A percentile compares a stretch with the other conserved stretches of the same genome.
Conservation (phyloP, 2,113 vertebrate species). For the Peromyscus maniculatus region DNA sequence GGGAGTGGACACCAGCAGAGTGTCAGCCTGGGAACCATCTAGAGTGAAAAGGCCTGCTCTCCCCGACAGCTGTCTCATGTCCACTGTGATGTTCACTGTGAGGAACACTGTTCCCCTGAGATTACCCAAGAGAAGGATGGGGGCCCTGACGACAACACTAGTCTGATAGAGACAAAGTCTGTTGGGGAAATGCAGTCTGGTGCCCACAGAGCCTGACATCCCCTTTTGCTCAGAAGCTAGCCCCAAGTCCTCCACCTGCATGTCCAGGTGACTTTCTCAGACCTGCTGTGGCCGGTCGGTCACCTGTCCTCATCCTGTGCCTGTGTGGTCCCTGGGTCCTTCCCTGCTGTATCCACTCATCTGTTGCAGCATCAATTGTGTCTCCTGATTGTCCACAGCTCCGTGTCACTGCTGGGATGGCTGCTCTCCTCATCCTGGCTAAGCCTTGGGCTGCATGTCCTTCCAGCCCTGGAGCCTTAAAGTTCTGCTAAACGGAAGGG, state of each 20-base stretch:
- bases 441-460: background rate
- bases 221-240: background rate
- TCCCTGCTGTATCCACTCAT: background rate
- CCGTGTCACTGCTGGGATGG: background rate
- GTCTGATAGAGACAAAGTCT: background rate
- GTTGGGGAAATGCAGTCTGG: background rate
- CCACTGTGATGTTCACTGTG: too few species aligned
- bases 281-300: background rate
- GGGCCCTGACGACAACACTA: background rate
- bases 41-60: too few species aligned
- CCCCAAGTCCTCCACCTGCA: background rate
- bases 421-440: background rate
- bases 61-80: background rate
- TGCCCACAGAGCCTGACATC: background rate
- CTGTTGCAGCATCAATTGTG: background rate
- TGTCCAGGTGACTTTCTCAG: background rate
- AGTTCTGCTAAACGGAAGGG: background rate
- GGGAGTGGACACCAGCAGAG: background rate
- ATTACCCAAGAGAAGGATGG: background rate
- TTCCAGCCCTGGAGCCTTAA: background rate
- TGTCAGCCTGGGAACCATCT: background rate
- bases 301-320: background rate
- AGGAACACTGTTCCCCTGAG: background rate
- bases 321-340: accelerated
- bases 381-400: background rate